These are phyloP conservation scores for Mustela nigripes DNA, from an alignment of 2,113 vertebrate species.

Conservation along the genomic window DNA sequence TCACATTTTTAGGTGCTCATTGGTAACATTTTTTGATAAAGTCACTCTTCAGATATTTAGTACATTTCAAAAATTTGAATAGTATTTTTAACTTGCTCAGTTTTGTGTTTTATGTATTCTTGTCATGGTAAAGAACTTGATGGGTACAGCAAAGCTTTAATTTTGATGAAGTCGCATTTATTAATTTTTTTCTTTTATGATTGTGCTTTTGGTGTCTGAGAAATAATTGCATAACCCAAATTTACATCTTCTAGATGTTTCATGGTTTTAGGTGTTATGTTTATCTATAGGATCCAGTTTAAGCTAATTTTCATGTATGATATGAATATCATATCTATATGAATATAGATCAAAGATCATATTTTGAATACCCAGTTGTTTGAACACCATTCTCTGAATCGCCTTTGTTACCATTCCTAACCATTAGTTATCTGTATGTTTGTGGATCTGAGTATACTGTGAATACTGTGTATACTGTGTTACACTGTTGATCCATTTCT, in stretches of 20 bases:
- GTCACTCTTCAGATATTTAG: background rate
- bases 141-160: background rate
- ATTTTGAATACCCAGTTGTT: background rate
- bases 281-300: background rate
- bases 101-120: background rate
- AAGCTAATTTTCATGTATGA: background rate
- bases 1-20: background rate
- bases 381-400: background rate
- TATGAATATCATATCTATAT: background rate
- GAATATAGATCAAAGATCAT: background rate
- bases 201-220: background rate
- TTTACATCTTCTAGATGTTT: background rate
- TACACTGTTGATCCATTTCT: background rate
- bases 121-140: background rate
- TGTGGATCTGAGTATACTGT: background rate
- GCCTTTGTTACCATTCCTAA: background rate
- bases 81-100: background rate
- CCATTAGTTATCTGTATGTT: background rate
- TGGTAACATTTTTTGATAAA: background rate
- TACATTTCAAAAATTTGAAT: background rate
- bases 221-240: background rate
- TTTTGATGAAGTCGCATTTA: background rate
- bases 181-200: background rate
- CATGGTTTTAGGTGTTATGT: background rate
- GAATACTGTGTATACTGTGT: background rate